Evolutionary conservation across 1,140 invertebrate species (phyloP).

Genomic region (Lucilia sericata): DNA sequence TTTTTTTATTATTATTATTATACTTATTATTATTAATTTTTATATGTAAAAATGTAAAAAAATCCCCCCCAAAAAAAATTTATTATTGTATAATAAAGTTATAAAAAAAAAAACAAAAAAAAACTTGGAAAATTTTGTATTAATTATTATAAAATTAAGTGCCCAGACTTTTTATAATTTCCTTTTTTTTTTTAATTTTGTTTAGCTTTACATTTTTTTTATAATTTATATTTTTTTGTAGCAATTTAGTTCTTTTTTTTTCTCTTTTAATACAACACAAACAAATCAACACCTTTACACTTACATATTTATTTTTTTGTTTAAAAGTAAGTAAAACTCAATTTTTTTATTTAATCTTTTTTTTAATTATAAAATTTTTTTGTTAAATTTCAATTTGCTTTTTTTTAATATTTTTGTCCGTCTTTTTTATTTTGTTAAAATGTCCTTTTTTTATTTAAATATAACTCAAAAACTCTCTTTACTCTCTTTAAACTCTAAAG

Average conservation of each 20-base stretch:
- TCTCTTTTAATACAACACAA: background rate
- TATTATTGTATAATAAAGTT: conserved; percentile 40
- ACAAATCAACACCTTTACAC: background rate
- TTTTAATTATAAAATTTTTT: background rate
- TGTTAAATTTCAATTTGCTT: conserved; percentile 43
- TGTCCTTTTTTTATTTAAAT: background rate
- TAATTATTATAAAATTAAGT: background rate
- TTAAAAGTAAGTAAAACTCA: conserved; percentile 15
- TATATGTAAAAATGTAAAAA: conserved; percentile 24
- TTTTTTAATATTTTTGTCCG: conserved; percentile 3
- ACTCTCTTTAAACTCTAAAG: background rate
- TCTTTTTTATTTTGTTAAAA: background rate
- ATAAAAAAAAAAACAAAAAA: conserved; percentile 31
- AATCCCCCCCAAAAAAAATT: background rate
- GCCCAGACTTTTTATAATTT: background rate
- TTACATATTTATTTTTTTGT: background rate
- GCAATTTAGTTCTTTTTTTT: background rate
- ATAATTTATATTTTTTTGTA: conserved; percentile 22
- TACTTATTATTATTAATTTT: conserved; percentile 4
- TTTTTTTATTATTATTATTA: conserved; percentile 33
- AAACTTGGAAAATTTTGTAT: background rate
- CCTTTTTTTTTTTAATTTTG: background rate
- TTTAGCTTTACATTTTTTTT: background rate
- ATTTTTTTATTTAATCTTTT: conserved; percentile 33
- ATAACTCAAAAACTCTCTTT: background rate